Percentiles rank a stretch among this genome's conserved stretches.
These are phyloP conservation scores for Cardiocondyla obscurior DNA, from an alignment of 1,140 invertebrate species.

Conservation along the genomic window DNA sequence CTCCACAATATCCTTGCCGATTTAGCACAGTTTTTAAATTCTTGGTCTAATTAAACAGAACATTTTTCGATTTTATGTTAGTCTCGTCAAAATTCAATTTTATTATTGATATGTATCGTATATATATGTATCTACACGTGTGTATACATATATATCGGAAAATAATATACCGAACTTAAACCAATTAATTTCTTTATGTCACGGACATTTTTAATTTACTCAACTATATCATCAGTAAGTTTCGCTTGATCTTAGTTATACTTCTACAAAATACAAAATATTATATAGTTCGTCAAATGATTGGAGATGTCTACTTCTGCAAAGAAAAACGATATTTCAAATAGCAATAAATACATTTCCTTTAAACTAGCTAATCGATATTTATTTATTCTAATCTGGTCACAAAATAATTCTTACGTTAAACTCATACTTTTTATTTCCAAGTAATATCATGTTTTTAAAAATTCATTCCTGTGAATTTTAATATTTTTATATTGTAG, in stretches of 20 bases:
- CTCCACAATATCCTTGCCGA: slow-evolving; percentile 16
- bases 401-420: slow-evolving; percentile 40
- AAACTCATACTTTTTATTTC: slow-evolving; percentile 29
- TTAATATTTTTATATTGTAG: slow-evolving; percentile 9
- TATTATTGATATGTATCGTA: too few species aligned
- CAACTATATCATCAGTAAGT: slow-evolving; percentile 5
- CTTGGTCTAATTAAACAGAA: slow-evolving; percentile 28
- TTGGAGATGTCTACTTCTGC: slow-evolving; percentile 24
- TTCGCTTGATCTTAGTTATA: slow-evolving; percentile 57
- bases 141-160: too few species aligned
- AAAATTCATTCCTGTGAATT: neutral
- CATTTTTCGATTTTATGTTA: neutral
- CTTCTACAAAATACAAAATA: slow-evolving; percentile 26
- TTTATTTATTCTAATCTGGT: slow-evolving; percentile 53
- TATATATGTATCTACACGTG: too few species aligned
- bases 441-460: neutral
- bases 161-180: slow-evolving; percentile 10
- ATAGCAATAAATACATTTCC: slow-evolving; percentile 70
- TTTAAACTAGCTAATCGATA: slow-evolving; percentile 56
- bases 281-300: slow-evolving; percentile 53
- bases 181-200: slow-evolving; percentile 17
- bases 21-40: slow-evolving; percentile 34
- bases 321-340: slow-evolving; percentile 57
- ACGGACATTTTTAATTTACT: neutral
- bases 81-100: too few species aligned